These are phyloP conservation scores for Drosophila mettleri DNA, from an alignment of 2,888 invertebrate genomes.

Conservation along the genomic window DNA sequence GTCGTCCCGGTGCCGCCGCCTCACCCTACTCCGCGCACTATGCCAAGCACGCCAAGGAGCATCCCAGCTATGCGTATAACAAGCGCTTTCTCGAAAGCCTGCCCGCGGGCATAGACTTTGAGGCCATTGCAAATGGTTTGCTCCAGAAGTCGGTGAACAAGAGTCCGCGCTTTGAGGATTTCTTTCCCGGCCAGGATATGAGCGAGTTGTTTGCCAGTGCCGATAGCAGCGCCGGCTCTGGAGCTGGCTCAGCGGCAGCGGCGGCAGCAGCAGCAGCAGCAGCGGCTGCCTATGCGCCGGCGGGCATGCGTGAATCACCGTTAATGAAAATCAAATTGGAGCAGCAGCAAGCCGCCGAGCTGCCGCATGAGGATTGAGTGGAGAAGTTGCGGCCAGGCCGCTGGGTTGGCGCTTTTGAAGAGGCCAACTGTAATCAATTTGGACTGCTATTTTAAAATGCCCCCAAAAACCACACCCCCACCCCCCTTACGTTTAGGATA, in stretches of 20 bases:
- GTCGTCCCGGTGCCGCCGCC: slow-evolving; percentile 65
- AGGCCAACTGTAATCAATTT: slow-evolving; percentile 59
- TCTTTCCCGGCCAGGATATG: slow-evolving; percentile 83
- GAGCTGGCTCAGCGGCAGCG: slow-evolving; percentile 23
- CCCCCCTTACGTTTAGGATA: slow-evolving; percentile 69
- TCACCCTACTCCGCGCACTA: slow-evolving; percentile 78
- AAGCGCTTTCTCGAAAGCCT: slow-evolving; percentile 83
- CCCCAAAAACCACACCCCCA: neutral
- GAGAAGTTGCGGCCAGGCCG: slow-evolving; percentile 15
- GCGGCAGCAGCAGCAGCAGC: slow-evolving; percentile 67
- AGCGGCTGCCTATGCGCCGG: slow-evolving; percentile 72
- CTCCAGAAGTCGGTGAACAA: slow-evolving; percentile 83
- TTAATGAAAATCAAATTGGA: slow-evolving; percentile 84
- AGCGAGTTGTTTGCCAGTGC: slow-evolving; percentile 79
- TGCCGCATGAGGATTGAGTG: slow-evolving; percentile 84
- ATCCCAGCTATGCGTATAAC: slow-evolving; percentile 81
- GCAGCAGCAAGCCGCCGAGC: slow-evolving; percentile 81
- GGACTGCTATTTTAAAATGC: slow-evolving; percentile 82
- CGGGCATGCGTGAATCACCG: slow-evolving; percentile 73
- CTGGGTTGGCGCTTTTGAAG: slow-evolving; percentile 58
- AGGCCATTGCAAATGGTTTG: slow-evolving; percentile 83
- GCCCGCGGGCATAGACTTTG: slow-evolving; percentile 84
- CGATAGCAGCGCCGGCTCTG: slow-evolving; percentile 64
- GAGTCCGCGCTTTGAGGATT: slow-evolving; percentile 84
- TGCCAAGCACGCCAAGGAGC: slow-evolving; percentile 77